These are phyloP conservation scores for Teleogryllus oceanicus DNA, from an alignment of 2,888 invertebrate genomes.

Conservation along the genomic window DNA sequence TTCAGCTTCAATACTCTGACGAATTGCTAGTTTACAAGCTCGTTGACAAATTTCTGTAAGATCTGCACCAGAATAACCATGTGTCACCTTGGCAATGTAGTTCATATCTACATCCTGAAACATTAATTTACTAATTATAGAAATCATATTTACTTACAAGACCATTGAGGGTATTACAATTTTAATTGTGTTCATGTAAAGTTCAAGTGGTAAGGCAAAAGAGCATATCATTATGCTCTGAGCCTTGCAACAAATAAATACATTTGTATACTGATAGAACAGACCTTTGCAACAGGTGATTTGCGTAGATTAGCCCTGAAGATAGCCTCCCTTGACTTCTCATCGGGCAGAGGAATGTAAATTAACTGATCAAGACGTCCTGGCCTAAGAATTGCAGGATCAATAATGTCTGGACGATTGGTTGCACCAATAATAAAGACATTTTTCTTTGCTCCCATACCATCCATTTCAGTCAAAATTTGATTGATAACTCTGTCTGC, in stretches of 20 bases:
- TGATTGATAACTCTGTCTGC: constrained; percentile 99
- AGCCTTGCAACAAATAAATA: no score
- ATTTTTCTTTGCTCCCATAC: constrained; percentile 99
- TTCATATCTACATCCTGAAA: constrained; percentile 80
- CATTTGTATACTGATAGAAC: background rate
- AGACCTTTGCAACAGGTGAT: constrained; percentile 84
- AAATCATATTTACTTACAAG: background rate
- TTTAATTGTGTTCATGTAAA: no score
- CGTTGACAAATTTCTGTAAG: constrained; percentile 99
- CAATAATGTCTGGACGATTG: constrained; percentile 94
- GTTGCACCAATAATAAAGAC: constrained; percentile 99
- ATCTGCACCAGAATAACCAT: constrained; percentile 98
- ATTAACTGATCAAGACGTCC: constrained; percentile 98
- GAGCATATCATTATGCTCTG: background rate
- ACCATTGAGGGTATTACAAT: background rate
- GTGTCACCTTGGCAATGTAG: constrained; percentile 80
- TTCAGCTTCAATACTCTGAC: constrained; percentile 96
- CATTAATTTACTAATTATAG: background rate
- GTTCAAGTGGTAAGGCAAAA: background rate
- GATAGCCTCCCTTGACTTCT: constrained; percentile 94
- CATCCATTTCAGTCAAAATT: constrained; percentile 99
- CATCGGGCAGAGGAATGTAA: constrained; percentile 99
- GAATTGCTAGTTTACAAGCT: constrained; percentile 97
- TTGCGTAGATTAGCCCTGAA: constrained; percentile 94
- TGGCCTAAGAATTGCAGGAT: constrained; percentile 97